These are phyloP conservation scores for Jaculus jaculus DNA, from an alignment of 2,113 vertebrate species.

Conservation along the genomic window DNA sequence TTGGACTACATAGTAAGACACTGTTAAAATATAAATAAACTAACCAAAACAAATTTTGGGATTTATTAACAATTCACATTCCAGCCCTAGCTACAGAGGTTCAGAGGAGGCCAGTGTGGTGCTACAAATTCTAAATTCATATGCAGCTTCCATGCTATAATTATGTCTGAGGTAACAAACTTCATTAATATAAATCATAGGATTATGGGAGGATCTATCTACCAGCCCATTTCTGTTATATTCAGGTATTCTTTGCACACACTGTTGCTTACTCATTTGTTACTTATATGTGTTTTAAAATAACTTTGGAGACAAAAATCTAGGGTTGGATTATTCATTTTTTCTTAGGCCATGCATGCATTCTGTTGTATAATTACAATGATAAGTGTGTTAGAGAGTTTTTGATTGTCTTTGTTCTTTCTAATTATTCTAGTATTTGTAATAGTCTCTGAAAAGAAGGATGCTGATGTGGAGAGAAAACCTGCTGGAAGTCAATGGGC, in stretches of 20 bases:
- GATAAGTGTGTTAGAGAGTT: neutral
- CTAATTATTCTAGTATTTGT: neutral
- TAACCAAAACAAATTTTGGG: neutral
- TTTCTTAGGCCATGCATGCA: neutral
- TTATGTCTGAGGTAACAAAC: neutral
- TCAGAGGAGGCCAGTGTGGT: too few species aligned
- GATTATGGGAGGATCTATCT: neutral
- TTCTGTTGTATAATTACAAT: neutral
- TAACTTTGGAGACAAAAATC: neutral
- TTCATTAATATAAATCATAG: neutral
- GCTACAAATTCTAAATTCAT: neutral
- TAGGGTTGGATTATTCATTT: neutral
- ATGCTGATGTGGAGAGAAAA: neutral
- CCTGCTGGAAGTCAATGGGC: neutral
- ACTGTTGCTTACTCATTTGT: neutral
- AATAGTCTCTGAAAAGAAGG: neutral
- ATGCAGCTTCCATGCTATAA: neutral
- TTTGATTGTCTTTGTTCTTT: neutral
- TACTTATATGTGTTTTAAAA: neutral
- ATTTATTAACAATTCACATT: neutral
- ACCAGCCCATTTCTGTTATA: neutral
- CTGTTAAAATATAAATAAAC: neutral
- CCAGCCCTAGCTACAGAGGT: neutral
- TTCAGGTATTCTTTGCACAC: neutral
- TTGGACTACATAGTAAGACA: neutral